Percentiles rank a stretch among this genome's conserved stretches.
These are phyloP conservation scores for Colletes collaris DNA, from an alignment of 2,888 invertebrate genomes.

Conservation along the genomic window DNA sequence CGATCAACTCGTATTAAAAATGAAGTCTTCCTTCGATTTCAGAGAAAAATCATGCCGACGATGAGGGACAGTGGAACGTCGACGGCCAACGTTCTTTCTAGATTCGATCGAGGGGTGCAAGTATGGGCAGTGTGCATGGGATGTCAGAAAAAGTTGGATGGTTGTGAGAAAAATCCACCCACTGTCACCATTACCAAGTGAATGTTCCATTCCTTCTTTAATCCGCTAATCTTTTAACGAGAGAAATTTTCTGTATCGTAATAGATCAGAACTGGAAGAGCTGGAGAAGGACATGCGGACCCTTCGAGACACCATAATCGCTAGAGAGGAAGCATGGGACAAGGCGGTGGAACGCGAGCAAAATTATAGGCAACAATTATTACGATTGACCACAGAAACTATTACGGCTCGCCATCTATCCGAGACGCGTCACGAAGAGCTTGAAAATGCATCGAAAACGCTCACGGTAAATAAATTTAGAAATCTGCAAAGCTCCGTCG, in stretches of 20 bases:
- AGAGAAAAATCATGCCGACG: conserved; percentile 20
- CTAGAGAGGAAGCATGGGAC: conserved; percentile 74
- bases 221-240: neutral
- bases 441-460: conserved; percentile 59
- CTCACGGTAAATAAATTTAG: conserved; percentile 36
- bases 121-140: conserved; percentile 68
- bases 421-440: conserved; percentile 74
- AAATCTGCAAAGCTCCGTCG: neutral
- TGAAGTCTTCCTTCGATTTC: conserved; percentile 12
- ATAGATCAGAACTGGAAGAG: conserved; percentile 76
- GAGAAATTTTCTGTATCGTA: neutral
- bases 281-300: conserved; percentile 76
- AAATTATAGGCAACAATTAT: conserved; percentile 75
- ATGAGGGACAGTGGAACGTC: conserved; percentile 56
- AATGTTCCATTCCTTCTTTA: conserved; percentile 13
- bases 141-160: conserved; percentile 68
- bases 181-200: conserved; percentile 75
- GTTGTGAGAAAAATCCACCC: conserved; percentile 59
- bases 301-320: conserved; percentile 73
- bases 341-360: conserved; percentile 74
- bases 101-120: conserved; percentile 60
- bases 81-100: conserved; percentile 48
- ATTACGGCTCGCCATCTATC: conserved; percentile 75
- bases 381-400: conserved; percentile 74
- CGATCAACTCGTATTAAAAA: neutral